Conservation (phyloP, 2,113 vertebrate species). For the Balaeniceps rex region DNA sequence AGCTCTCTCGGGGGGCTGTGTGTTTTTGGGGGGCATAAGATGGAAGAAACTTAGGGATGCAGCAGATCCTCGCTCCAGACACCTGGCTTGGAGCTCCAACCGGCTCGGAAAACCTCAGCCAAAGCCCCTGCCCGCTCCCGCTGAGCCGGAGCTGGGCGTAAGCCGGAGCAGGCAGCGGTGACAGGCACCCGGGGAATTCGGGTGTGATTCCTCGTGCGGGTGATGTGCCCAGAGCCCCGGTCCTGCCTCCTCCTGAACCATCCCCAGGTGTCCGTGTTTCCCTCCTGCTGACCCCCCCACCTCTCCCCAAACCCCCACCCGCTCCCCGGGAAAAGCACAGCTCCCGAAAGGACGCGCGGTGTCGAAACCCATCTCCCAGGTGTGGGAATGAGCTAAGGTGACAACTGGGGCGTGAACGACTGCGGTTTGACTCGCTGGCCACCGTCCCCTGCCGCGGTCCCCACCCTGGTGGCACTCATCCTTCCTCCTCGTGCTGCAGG, state of each 20-base stretch:
- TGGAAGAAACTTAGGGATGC: neutral
- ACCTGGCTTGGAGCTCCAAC: neutral
- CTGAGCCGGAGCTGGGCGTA: neutral
- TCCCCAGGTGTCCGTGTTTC: neutral
- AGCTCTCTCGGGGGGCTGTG: neutral
- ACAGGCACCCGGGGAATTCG: neutral
- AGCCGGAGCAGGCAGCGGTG: neutral
- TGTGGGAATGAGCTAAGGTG: neutral
- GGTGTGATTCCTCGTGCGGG: neutral
- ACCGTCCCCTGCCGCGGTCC: neutral
- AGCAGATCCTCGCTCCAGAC: neutral
- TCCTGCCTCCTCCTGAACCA: neutral
- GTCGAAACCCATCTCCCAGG: neutral
- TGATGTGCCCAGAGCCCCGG: neutral
- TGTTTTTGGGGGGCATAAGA: neutral
- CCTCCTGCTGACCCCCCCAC: neutral
- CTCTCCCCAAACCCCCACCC: neutral
- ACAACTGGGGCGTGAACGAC: neutral
- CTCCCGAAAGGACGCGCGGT: fast-evolving
- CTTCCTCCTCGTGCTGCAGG: neutral
- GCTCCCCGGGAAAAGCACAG: neutral
- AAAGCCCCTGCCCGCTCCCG: neutral
- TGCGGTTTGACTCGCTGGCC: fast-evolving
- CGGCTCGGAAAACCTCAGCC: neutral
- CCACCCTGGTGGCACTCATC: neutral